phyloP scores from a whole-genome alignment of 64 coral and sea anemone genomes.

The Dendrophyllia cribrosa region DNA sequence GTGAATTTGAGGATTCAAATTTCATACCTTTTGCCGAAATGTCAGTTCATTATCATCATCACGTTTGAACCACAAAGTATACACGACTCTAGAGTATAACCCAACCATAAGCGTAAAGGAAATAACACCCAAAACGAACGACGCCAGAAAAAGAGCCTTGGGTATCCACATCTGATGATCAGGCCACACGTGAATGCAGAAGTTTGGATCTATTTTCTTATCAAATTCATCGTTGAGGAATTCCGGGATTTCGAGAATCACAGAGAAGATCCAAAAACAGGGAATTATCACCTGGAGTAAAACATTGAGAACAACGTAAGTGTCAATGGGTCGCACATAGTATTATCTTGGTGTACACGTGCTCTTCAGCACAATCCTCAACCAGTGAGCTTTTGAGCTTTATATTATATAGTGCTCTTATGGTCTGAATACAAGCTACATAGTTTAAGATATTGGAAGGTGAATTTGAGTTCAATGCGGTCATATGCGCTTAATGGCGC shows the following conservation, averaged over 20 bases:
- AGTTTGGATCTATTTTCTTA: not conserved
- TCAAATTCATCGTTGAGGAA: too few species aligned
- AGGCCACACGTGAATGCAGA: not conserved
- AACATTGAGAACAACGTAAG: too few species aligned
- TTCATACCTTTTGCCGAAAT: not conserved
- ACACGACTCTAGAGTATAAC: constrained; percentile 45
- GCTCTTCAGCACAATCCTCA: too few species aligned
- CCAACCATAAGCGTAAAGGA: not conserved
- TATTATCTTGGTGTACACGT: too few species aligned
- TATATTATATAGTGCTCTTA: too few species aligned
- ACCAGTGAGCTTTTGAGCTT: too few species aligned
- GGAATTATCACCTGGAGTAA: not conserved
- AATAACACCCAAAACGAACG: not conserved
- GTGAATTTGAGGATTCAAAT: too few species aligned
- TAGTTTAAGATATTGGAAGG: too few species aligned
- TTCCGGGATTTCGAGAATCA: not conserved
- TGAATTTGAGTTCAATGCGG: too few species aligned
- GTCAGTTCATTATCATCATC: not conserved
- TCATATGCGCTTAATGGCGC: too few species aligned
- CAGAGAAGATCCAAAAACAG: not conserved
- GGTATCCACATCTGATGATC: not conserved
- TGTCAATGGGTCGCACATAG: too few species aligned
- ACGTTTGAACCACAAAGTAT: constrained; percentile 48
- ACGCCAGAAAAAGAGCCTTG: not conserved
- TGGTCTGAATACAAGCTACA: too few species aligned